Evolutionary conservation across 2,797 vertebrate genomes (phyloP).

Genomic region (Spinibarbus caldwelli): DNA sequence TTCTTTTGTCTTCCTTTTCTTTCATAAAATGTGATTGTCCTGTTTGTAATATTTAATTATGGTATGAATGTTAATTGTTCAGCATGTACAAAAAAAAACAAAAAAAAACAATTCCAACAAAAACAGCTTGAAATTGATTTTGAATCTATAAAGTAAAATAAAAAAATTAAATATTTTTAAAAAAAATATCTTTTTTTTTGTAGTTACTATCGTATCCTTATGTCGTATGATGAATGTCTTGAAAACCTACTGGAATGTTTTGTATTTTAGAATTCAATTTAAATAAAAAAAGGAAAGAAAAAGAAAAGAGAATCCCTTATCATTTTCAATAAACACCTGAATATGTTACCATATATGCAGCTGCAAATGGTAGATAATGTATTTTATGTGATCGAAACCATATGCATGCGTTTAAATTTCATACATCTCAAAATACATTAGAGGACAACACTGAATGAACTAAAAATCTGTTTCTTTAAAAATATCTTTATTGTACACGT

Average conservation of each 20-base stretch:
- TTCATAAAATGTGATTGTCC: neutral
- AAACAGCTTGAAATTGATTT: neutral
- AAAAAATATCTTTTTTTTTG: too few relatives aligned
- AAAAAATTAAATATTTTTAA: neutral
- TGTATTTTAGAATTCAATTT: neutral
- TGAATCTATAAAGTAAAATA: too few relatives aligned
- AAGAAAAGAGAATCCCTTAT: neutral
- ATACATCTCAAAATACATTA: neutral
- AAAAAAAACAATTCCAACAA: neutral
- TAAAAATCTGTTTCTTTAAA: slow-evolving; percentile 41
- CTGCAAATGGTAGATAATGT: neutral
- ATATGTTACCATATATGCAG: neutral
- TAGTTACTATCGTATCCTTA: neutral
- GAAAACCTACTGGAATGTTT: neutral
- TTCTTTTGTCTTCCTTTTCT: neutral
- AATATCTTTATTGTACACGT: slow-evolving; percentile 78
- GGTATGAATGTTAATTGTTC: too few relatives aligned
- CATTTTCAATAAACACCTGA: neutral
- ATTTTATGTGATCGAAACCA: neutral
- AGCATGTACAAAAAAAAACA: too few relatives aligned
- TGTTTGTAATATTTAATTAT: too few relatives aligned
- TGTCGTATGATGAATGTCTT: neutral
- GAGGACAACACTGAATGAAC: neutral
- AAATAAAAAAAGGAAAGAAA: neutral
- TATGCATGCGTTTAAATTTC: neutral